phyloP scores from a whole-genome alignment of 2,888 invertebrate species.

The Polydrusus cervinus region DNA sequence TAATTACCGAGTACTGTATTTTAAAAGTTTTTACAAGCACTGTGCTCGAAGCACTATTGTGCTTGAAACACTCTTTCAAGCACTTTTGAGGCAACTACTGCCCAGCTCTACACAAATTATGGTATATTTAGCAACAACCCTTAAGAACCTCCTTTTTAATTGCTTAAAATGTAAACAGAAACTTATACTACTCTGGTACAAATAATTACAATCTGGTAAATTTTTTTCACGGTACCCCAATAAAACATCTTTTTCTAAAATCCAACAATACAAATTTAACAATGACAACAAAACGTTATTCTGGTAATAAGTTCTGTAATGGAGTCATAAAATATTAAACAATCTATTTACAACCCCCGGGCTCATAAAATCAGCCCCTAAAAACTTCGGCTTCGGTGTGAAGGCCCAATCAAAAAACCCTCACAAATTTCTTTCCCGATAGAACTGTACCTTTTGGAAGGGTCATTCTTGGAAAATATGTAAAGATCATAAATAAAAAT shows the following conservation, averaged over 20 bases:
- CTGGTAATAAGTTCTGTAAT: conserved; percentile 16
- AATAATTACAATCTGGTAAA: background rate
- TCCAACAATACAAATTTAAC: background rate
- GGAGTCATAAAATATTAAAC: conserved; percentile 29
- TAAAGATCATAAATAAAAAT: too few relatives aligned
- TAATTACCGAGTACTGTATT: too few relatives aligned
- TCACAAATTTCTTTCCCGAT: conserved; percentile 19
- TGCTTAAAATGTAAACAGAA: too few relatives aligned
- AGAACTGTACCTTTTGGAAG: conserved; percentile 9
- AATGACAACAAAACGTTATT: conserved; percentile 1
- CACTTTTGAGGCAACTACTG: too few relatives aligned
- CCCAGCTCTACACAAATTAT: too few relatives aligned
- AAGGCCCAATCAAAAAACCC: conserved; percentile 12
- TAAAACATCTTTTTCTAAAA: background rate
- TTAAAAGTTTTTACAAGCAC: too few relatives aligned
- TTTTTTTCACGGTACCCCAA: background rate
- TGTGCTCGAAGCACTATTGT: too few relatives aligned
- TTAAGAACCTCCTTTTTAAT: too few relatives aligned
- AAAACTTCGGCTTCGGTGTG: conserved; percentile 7
- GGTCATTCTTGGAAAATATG: background rate
- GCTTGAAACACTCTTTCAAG: too few relatives aligned
- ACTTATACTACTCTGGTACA: background rate
- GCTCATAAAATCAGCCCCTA: conserved; percentile 14
- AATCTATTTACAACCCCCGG: conserved; percentile 12
- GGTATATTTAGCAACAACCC: too few relatives aligned